A percentile compares a stretch with the other conserved stretches of the same genome.
Evolutionary conservation across 2,888 invertebrate genomes (phyloP).

Genomic region (Cenopis cana): DNA sequence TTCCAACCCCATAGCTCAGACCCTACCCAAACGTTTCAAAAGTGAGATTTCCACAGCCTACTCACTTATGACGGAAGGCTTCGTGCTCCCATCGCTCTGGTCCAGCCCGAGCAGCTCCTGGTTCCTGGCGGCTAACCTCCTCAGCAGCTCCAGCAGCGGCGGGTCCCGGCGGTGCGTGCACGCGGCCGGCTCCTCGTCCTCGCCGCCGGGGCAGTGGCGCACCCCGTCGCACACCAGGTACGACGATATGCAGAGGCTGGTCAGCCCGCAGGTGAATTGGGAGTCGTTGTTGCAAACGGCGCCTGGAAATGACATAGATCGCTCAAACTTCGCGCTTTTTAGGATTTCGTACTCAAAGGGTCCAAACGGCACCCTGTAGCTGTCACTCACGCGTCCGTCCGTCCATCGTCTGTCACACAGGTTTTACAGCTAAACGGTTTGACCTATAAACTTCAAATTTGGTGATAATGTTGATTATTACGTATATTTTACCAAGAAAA

Average conservation of each 20-base stretch:
- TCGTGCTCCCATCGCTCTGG: constrained; percentile 72
- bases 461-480: no score
- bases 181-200: constrained; percentile 80
- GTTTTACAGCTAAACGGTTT: no score
- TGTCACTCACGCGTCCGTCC: no score
- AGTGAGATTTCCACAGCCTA: constrained; percentile 33
- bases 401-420: no score
- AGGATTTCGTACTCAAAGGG: not conserved
- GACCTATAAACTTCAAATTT: no score
- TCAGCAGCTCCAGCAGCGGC: constrained; percentile 72
- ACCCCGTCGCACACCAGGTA: constrained; percentile 88
- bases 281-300: constrained; percentile 73
- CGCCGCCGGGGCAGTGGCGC: constrained; percentile 87
- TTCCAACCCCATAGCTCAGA: no score
- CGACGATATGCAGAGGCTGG: constrained; percentile 86
- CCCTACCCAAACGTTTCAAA: no score
- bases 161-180: constrained; percentile 74
- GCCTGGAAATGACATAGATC: constrained; percentile 58
- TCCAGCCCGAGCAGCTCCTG: constrained; percentile 76
- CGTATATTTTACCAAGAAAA: no score
- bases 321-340: not conserved
- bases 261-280: constrained; percentile 73
- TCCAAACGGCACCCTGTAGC: no score
- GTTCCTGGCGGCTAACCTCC: constrained; percentile 75
- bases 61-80: constrained; percentile 81